Percentiles rank a stretch among this genome's conserved stretches.
phyloP scores from a whole-genome alignment of 2,113 vertebrate species.

The Mastomys coucha region DNA sequence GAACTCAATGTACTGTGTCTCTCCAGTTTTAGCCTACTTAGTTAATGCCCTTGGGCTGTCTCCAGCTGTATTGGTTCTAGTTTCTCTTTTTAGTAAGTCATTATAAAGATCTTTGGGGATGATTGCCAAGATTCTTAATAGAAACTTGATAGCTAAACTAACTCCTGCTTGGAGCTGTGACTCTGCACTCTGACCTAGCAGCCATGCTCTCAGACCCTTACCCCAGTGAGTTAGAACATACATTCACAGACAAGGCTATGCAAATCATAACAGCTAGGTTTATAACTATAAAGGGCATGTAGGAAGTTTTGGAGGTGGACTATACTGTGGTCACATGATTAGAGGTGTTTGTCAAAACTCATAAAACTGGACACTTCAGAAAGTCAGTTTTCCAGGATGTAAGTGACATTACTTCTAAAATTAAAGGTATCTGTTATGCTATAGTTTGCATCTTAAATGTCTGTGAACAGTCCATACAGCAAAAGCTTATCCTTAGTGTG shows the following conservation, averaged over 20 bases:
- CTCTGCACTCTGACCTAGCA: slow-evolving; percentile 9
- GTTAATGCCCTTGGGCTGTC: slow-evolving; percentile 39
- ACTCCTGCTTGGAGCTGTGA: slow-evolving; percentile 29
- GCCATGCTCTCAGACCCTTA: neutral
- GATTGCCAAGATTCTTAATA: slow-evolving; percentile 59
- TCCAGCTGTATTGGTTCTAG: neutral
- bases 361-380: neutral
- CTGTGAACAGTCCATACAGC: neutral
- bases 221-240: neutral
- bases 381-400: neutral
- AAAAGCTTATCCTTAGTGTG: too few relatives aligned
- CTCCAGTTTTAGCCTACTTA: slow-evolving; percentile 64
- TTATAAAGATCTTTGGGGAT: slow-evolving; percentile 46
- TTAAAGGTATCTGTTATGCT: neutral
- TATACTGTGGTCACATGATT: neutral
- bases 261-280: neutral
- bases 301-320: neutral
- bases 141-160: slow-evolving; percentile 35
- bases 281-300: neutral
- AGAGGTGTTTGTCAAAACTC: neutral
- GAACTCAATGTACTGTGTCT: slow-evolving; percentile 50
- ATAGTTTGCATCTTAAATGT: neutral
- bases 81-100: slow-evolving; percentile 66
- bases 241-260: neutral
- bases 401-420: slow-evolving; percentile 6